These are phyloP conservation scores for Schizopygopsis pylzovi DNA, from an alignment of 2,797 vertebrate species.

Conservation along the genomic window DNA sequence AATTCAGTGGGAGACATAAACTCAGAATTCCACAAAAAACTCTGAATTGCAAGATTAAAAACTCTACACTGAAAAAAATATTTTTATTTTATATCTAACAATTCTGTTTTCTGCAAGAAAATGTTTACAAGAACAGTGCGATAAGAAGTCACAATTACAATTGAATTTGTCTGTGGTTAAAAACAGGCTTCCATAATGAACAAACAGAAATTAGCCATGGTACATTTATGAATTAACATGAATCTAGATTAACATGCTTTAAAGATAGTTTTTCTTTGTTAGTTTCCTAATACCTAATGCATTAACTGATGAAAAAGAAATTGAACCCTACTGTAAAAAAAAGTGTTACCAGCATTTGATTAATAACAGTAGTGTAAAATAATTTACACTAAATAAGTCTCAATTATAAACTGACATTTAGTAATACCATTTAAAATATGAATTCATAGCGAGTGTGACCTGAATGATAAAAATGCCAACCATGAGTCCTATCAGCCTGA, in stretches of 20 bases:
- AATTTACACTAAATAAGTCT: not conserved
- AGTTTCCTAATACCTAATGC: not conserved
- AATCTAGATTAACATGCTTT: not conserved
- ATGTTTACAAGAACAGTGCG: not conserved
- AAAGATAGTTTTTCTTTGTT: not conserved
- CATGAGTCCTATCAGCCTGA: slow-evolving; percentile 53
- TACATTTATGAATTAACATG: not conserved
- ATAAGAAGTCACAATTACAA: not conserved
- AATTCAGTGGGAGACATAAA: not conserved
- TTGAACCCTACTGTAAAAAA: not conserved
- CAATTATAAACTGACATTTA: not conserved
- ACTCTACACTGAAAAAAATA: not conserved
- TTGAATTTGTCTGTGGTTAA: not conserved
- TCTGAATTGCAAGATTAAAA: not conserved
- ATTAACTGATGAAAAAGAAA: not conserved
- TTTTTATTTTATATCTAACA: not conserved
- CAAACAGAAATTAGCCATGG: not conserved
- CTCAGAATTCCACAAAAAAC: not conserved
- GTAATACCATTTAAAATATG: slow-evolving; percentile 3
- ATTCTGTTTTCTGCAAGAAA: not conserved
- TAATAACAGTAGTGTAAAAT: not conserved
- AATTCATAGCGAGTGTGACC: slow-evolving; percentile 6
- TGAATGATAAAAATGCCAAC: slow-evolving; percentile 40
- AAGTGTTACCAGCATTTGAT: slow-evolving; percentile 1
- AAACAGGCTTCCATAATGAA: not conserved